These are phyloP conservation scores for Choreutis nemorana DNA, from an alignment of 2,888 invertebrate genomes.

Conservation along the genomic window DNA sequence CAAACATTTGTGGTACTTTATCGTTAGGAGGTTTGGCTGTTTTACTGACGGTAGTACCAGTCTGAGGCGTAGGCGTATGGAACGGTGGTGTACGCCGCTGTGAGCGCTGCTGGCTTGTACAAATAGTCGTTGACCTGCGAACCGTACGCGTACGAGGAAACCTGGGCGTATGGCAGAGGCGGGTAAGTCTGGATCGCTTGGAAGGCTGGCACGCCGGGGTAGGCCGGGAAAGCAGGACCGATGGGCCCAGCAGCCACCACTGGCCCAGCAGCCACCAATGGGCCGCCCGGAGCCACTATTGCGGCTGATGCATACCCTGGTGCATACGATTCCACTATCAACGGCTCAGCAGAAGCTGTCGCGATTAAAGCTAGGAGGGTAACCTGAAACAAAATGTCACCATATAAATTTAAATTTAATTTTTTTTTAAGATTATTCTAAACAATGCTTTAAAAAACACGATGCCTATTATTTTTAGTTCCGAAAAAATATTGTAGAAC, in stretches of 20 bases:
- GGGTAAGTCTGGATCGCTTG: conserved; percentile 12
- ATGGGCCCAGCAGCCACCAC: conserved; percentile 13
- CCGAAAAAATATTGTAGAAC: conserved; percentile 9
- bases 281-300: conserved; percentile 11
- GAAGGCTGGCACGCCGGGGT: conserved; percentile 21
- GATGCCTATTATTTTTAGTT: too few relatives aligned
- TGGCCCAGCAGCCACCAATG: conserved; percentile 4
- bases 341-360: conserved; percentile 23
- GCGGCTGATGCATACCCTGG: conserved; percentile 10
- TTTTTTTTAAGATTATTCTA: neutral
- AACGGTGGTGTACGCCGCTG: conserved; percentile 16
- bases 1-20: too few relatives aligned
- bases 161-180: conserved; percentile 6
- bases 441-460: neutral
- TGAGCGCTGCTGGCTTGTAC: conserved; percentile 17
- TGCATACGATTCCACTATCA: conserved; percentile 19
- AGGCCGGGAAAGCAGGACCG: conserved; percentile 22
- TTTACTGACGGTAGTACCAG: conserved; percentile 20
- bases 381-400: conserved; percentile 20
- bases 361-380: conserved; percentile 21
- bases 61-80: conserved; percentile 24
- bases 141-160: conserved; percentile 19
- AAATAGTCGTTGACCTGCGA: conserved; percentile 22
- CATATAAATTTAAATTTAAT: neutral
- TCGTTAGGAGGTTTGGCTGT: too few relatives aligned